Conservation (phyloP, 2,888 invertebrate genomes). For the Cryptocheilus praepositus region DNA sequence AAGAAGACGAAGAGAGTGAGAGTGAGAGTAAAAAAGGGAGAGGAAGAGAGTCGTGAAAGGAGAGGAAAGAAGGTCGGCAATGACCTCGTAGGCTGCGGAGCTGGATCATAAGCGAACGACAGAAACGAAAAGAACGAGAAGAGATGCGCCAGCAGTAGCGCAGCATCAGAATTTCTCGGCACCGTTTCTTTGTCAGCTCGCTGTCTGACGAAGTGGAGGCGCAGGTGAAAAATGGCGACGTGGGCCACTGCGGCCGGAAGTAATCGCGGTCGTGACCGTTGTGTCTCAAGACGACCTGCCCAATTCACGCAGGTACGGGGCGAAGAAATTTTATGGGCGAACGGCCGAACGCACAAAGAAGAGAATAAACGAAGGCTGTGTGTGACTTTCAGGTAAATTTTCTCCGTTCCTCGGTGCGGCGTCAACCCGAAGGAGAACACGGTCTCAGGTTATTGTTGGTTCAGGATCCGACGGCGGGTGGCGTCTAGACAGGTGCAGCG, state of each 20-base stretch:
- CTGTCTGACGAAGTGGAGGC: slow-evolving; percentile 20
- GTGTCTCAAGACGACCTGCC: no score
- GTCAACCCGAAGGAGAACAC: slow-evolving; percentile 19
- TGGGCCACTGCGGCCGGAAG: no score
- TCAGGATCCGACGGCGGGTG: slow-evolving; percentile 39
- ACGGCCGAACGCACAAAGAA: slow-evolving; percentile 16
- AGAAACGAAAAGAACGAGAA: neutral
- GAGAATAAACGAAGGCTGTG: slow-evolving; percentile 22
- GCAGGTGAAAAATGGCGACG: slow-evolving; percentile 2
- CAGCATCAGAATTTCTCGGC: no score
- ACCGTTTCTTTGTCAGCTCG: no score
- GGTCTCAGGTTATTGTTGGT: slow-evolving; percentile 46
- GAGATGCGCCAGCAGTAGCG: neutral
- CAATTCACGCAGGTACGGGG: no score
- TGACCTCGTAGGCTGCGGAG: slow-evolving; percentile 1
- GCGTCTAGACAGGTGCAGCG: slow-evolving; percentile 42
- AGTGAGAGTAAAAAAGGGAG: neutral
- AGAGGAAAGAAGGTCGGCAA: neutral
- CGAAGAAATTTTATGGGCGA: no score
- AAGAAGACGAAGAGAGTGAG: neutral
- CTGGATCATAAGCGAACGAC: neutral
- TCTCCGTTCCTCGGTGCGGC: slow-evolving; percentile 34
- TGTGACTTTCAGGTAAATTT: slow-evolving; percentile 51
- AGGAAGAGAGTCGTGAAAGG: neutral
- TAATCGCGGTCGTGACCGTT: no score